These are phyloP conservation scores for Tachysurus vachellii DNA, from an alignment of 2,113 vertebrate species.

Conservation along the genomic window DNA sequence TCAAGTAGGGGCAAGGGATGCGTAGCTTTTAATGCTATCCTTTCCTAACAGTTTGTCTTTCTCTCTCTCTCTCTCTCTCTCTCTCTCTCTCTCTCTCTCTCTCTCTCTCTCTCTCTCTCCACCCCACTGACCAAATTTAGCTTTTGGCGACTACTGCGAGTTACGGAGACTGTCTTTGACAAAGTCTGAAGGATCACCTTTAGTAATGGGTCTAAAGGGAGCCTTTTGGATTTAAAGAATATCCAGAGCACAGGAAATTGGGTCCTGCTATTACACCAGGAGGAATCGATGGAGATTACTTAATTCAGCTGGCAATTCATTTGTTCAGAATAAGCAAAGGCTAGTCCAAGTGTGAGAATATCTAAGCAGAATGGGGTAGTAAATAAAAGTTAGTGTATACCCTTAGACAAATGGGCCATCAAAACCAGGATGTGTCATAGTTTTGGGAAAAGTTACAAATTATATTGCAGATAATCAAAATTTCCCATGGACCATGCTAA, in stretches of 20 bases:
- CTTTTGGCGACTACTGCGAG: constrained; percentile 57
- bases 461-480: not conserved
- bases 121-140: constrained; percentile 62
- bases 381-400: constrained; percentile 16
- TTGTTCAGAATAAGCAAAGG: constrained; percentile 55
- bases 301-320: constrained; percentile 64
- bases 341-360: constrained; percentile 49
- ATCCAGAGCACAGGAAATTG: constrained; percentile 63
- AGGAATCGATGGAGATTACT: constrained; percentile 66
- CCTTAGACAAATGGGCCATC: constrained; percentile 9
- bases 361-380: constrained; percentile 24
- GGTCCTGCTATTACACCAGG: constrained; percentile 59
- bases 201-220: constrained; percentile 67
- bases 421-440: not conserved
- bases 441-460: not conserved
- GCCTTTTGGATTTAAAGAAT: constrained; percentile 59
- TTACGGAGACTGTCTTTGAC: constrained; percentile 56
- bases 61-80: constrained; percentile 36
- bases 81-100: constrained; percentile 17
- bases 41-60: constrained; percentile 11
- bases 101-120: constrained; percentile 46
- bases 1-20: constrained; percentile 66
- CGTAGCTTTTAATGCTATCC: constrained; percentile 65
- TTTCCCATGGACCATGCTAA: not conserved
- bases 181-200: constrained; percentile 66